Evolutionary conservation across 2,113 vertebrate species (phyloP).

Genomic region (Cephalopholis sonnerati): DNA sequence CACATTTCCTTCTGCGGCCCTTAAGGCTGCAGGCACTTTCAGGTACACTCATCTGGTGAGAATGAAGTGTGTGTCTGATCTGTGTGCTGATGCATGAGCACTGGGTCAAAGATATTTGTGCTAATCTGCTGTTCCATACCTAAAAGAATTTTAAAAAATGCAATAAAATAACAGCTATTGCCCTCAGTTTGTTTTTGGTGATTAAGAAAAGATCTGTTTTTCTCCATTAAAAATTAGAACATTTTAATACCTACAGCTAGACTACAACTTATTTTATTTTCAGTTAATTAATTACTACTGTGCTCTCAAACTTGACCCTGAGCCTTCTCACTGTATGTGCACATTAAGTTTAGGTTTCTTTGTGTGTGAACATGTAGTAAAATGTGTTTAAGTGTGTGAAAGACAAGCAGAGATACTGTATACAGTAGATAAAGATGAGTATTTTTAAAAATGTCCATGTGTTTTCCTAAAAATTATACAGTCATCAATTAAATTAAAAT

Average conservation of each 20-base stretch:
- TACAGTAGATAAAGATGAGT: too few relatives aligned
- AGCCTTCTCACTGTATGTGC: background rate
- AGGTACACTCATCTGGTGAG: conserved; percentile 32
- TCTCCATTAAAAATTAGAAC: too few relatives aligned
- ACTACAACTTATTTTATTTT: background rate
- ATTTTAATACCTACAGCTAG: background rate
- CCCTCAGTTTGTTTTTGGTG: background rate
- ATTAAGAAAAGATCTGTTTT: background rate
- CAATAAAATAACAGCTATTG: background rate
- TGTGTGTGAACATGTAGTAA: background rate
- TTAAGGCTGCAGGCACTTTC: conserved; percentile 6
- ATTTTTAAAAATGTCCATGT: too few relatives aligned
- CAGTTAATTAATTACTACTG: background rate
- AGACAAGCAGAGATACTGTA: too few relatives aligned
- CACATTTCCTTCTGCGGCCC: conserved; percentile 47
- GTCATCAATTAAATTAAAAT: background rate
- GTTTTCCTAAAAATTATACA: too few relatives aligned
- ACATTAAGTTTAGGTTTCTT: background rate
- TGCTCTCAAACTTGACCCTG: background rate
- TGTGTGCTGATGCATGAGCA: background rate
- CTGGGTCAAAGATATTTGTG: background rate
- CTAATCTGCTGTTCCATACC: background rate
- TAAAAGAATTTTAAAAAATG: too few relatives aligned
- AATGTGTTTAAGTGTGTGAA: too few relatives aligned
- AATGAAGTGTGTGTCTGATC: background rate